phyloP scores from a whole-genome alignment of 2,888 invertebrate genomes.

The Panopea generosa region DNA sequence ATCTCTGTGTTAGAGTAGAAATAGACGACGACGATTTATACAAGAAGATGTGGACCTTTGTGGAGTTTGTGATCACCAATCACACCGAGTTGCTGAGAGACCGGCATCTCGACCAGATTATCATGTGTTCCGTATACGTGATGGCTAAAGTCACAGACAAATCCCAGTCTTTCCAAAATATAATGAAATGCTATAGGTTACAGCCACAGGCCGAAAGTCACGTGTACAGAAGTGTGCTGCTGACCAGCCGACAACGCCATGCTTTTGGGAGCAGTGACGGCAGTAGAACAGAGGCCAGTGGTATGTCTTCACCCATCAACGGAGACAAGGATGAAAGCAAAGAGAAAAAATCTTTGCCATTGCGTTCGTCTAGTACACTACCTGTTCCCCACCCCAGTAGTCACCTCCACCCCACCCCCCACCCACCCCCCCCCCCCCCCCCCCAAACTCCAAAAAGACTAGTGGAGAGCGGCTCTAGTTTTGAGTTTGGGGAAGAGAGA shows the following conservation, averaged over 20 bases:
- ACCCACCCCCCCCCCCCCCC: constrained; percentile 85
- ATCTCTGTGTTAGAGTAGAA: constrained; percentile 93
- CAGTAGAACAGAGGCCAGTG: constrained; percentile 81
- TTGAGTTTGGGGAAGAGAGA: constrained; percentile 87
- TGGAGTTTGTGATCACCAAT: constrained; percentile 95
- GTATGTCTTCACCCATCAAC: constrained; percentile 83
- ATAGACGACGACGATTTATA: constrained; percentile 88
- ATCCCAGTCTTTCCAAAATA: constrained; percentile 93
- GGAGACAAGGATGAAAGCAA: constrained; percentile 74
- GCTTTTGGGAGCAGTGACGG: constrained; percentile 84
- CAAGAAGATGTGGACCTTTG: constrained; percentile 98
- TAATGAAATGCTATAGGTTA: constrained; percentile 96
- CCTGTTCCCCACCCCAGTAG: constrained; percentile 85
- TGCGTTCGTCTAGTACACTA: constrained; percentile 86
- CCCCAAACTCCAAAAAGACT: constrained; percentile 88
- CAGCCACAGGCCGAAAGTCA: constrained; percentile 94
- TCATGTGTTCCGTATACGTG: constrained; percentile 99
- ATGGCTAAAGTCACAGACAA: constrained; percentile 91
- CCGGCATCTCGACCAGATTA: constrained; percentile 97
- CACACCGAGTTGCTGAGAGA: constrained; percentile 95
- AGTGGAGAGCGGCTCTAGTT: constrained; percentile 87
- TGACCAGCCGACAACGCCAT: constrained; percentile 85
- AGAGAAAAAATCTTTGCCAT: constrained; percentile 64
- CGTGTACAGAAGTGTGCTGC: constrained; percentile 94
- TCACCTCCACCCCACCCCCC: too few relatives aligned